Conservation (phyloP, 1,140 invertebrate species). For the Globodera ellingtonae region DNA sequence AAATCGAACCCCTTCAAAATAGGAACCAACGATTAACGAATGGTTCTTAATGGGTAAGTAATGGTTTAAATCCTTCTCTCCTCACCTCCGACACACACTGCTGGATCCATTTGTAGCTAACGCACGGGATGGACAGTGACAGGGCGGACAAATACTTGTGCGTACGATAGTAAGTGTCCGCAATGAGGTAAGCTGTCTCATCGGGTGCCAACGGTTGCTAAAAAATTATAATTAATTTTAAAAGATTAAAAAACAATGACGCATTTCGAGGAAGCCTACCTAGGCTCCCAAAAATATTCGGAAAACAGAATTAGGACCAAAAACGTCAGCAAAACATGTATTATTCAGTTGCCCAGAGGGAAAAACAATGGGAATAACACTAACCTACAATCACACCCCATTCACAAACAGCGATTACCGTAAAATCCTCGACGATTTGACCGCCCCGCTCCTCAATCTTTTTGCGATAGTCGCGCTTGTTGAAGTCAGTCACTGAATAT, state of each 20-base stretch:
- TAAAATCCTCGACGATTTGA: conserved; percentile 56
- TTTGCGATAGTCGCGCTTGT: conserved; percentile 54
- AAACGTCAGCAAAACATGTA: too few species aligned
- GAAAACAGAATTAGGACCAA: too few species aligned
- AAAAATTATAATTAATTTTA: neutral
- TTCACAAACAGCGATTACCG: conserved; percentile 33
- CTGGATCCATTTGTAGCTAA: conserved; percentile 55
- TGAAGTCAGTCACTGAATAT: conserved; percentile 50
- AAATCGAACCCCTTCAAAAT: too few species aligned
- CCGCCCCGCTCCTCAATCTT: conserved; percentile 54
- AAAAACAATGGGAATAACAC: too few species aligned
- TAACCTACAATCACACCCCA: too few species aligned
- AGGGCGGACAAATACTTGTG: conserved; percentile 62
- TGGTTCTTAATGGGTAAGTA: neutral
- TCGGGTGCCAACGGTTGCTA: conserved; percentile 25
- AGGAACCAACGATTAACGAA: neutral
- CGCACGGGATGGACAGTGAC: conserved; percentile 56
- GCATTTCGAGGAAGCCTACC: neutral
- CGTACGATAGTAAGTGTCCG: conserved; percentile 62
- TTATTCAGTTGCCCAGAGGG: too few species aligned
- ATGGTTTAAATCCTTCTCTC: neutral
- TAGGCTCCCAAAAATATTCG: too few species aligned
- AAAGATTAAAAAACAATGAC: neutral
- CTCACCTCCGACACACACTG: conserved; percentile 49
- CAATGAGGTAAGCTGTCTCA: conserved; percentile 49